Conservation (phyloP, 35 echinoderm and acorn worm species). For the Holothuria glaberrima region DNA sequence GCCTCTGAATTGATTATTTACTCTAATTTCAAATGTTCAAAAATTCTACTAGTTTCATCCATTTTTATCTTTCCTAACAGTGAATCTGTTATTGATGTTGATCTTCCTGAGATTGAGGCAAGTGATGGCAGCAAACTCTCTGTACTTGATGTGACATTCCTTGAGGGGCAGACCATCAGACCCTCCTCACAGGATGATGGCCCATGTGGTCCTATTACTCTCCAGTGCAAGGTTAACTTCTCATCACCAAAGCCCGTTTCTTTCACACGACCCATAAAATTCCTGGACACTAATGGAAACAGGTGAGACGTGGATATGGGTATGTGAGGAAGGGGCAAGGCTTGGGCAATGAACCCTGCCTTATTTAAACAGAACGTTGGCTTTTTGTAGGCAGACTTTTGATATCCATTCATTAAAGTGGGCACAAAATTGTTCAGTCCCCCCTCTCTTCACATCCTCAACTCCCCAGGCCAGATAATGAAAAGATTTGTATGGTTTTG, state of each 20-base stretch:
- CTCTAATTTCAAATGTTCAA: too few species aligned
- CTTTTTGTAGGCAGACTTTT: too few species aligned
- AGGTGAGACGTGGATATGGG: conserved; percentile 52
- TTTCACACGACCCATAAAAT: conserved; percentile 90
- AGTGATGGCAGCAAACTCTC: conserved; percentile 89
- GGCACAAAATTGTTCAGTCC: too few species aligned
- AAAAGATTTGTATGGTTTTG: too few species aligned
- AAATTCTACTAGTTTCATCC: not conserved
- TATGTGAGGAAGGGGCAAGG: too few species aligned
- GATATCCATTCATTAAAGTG: too few species aligned
- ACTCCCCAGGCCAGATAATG: too few species aligned
- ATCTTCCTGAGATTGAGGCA: conserved; percentile 92
- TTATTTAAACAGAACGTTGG: too few species aligned
- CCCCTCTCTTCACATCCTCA: too few species aligned
- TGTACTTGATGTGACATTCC: conserved; percentile 87
- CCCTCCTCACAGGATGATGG: conserved; percentile 78
- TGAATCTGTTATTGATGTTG: conserved; percentile 91
- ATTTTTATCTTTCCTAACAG: conserved; percentile 42
- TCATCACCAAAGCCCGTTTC: conserved; percentile 91
- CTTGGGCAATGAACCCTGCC: too few species aligned
- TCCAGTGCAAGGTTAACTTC: conserved; percentile 92
- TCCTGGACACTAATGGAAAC: conserved; percentile 84
- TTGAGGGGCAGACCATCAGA: conserved; percentile 88
- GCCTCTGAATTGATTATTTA: too few species aligned
- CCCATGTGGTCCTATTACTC: conserved; percentile 68